Evolutionary conservation across 2,888 invertebrate genomes (phyloP).

Genomic region (Himalopsyche kuldschensis): DNA sequence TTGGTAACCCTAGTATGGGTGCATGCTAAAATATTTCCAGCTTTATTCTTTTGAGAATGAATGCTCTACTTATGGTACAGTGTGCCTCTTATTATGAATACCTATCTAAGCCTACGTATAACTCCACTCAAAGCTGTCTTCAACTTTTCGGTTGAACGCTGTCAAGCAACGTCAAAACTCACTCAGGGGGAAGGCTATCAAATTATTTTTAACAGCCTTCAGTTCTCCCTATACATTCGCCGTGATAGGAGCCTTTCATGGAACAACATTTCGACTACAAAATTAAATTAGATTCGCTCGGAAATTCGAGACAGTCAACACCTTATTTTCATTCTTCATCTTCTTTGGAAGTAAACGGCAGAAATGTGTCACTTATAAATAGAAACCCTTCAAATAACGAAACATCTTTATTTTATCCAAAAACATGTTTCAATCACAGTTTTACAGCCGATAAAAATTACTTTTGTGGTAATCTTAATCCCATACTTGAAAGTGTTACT

Average conservation of each 20-base stretch:
- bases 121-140: neutral
- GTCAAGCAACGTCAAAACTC: neutral
- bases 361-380: constrained; percentile 25
- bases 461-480: neutral
- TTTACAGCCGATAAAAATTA: constrained; percentile 4
- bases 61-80: neutral
- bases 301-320: neutral
- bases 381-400: constrained; percentile 2
- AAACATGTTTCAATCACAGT: neutral
- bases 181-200: neutral
- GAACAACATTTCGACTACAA: neutral
- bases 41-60: neutral
- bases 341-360: constrained; percentile 21
- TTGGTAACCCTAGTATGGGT: neutral
- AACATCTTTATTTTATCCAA: neutral
- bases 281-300: neutral
- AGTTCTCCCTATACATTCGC: constrained; percentile 7
- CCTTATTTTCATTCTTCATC: neutral
- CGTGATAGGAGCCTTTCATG: constrained; percentile 11
- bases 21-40: neutral
- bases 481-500: neutral
- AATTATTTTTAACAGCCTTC: constrained; percentile 5
- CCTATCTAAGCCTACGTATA: neutral
- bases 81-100: neutral
- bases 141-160: neutral